phyloP scores from a whole-genome alignment of 2,888 invertebrate genomes.

The Zootermopsis nevadensis region DNA sequence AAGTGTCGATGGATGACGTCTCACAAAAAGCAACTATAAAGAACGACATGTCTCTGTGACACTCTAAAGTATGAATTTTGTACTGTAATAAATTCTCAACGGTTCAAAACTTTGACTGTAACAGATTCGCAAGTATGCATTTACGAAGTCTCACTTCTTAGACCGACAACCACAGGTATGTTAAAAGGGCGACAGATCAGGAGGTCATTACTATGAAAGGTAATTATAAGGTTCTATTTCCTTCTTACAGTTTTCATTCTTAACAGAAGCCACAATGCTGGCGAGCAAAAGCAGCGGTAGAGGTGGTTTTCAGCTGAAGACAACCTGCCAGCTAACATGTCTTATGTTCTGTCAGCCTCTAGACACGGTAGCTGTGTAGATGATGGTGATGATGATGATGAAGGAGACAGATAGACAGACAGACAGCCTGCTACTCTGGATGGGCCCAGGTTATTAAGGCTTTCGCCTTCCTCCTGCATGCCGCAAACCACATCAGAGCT shows the following conservation, averaged over 20 bases:
- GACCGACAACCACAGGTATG: neutral
- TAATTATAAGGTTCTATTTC: conserved; percentile 34
- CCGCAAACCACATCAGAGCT: conserved; percentile 51
- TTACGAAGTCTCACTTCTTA: neutral
- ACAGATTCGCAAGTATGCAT: too few species aligned
- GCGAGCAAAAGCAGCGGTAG: neutral
- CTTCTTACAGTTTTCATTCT: conserved; percentile 38
- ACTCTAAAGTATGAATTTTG: too few species aligned
- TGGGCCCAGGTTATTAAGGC: conserved; percentile 46
- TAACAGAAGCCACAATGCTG: conserved; percentile 26
- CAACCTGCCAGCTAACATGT: conserved; percentile 27
- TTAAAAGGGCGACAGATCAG: neutral
- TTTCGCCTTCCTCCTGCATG: conserved; percentile 16
- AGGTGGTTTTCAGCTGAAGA: conserved; percentile 20
- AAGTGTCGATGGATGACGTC: too few species aligned
- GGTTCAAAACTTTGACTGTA: too few species aligned
- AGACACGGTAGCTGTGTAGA: neutral
- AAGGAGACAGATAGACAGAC: conserved; percentile 20
- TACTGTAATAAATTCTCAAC: too few species aligned
- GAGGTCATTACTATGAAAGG: conserved; percentile 40
- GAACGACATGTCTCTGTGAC: too few species aligned
- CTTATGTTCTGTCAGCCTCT: conserved; percentile 18
- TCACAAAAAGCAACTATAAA: too few species aligned
- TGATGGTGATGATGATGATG: conserved; percentile 5
- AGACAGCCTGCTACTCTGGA: conserved; percentile 3